Evolutionary conservation across 2,113 vertebrate genomes (phyloP).

Genomic region (Heliornis fulica): DNA sequence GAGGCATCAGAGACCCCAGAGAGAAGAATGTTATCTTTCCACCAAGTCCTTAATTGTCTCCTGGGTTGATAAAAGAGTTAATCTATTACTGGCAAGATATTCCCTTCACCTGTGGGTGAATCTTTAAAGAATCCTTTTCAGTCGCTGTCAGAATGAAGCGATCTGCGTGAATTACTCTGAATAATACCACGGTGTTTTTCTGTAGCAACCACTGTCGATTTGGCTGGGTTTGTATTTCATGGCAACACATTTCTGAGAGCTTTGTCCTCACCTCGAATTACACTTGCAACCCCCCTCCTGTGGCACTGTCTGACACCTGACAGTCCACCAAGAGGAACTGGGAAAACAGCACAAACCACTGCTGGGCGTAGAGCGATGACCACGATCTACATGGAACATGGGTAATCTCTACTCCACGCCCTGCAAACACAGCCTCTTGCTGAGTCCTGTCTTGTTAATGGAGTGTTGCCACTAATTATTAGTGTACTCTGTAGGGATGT

Average conservation of each 20-base stretch:
- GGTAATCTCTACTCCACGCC: background rate
- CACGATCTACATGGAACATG: rapidly evolving
- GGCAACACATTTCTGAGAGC: background rate
- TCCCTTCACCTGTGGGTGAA: background rate
- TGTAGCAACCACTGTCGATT: background rate
- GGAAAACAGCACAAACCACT: rapidly evolving
- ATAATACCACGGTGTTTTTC: background rate
- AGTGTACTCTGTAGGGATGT: background rate
- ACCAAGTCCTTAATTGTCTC: background rate
- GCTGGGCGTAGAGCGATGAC: rapidly evolving
- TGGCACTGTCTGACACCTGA: background rate
- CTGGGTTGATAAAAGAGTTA: background rate
- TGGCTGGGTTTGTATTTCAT: background rate
- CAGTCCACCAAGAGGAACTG: background rate
- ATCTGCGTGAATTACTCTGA: background rate
- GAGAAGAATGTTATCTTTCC: background rate
- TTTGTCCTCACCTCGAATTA: background rate
- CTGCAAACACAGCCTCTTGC: rapidly evolving
- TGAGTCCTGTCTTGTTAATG: background rate
- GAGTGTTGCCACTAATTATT: background rate
- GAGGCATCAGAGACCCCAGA: background rate
- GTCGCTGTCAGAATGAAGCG: background rate
- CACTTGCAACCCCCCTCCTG: background rate
- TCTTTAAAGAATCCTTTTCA: background rate
- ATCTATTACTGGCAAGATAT: background rate